Base-by-base conservation (phyloP, 2,888 invertebrate genomes). In the Hermaeophaga mercurialis region DNA sequence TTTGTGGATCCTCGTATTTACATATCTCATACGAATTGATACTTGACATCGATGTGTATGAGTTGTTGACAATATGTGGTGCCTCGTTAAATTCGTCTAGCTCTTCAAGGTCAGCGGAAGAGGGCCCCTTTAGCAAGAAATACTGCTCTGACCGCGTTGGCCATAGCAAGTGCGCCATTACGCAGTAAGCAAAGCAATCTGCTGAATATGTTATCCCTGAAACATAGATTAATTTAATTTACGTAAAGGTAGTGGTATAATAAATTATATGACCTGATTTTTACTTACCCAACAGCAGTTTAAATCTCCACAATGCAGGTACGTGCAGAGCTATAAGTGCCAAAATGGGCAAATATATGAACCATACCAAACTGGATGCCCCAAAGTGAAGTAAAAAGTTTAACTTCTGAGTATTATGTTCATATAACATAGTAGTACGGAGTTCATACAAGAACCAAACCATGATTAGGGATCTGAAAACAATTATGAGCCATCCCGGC, bases 351-450 rank as follows among this genome's bases (percentile, higher is more conserved):
- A 97, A 82, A 78, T 98, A 97, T 66, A 96, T 94, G 75, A 98
- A 96, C 98, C 98, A 98, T 8, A 98, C 97, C 31, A 98, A 83
- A 73, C 96, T 95, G 11, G 96, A 96, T 9, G 97, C 97, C 50
- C 96, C 98, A 77, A 97, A 94, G 76, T 98, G 97, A 45, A 96
- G 84, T 53, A 97, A 84, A 78, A 98, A 98, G 75, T 95, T 91
- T 26, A 96, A 81, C 75, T 96, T 94, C 67, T 88, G 86, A 52
- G 85, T 85, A 73, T 90, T 89, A 74, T 89, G 88, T 73, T 91
- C 91, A 66, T 89, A 87, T 62, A 86, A 82, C 85, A 91, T 90
- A 3, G 92, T 90, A 58, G 84, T 85, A 33, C 91, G 82, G 73
- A 85, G 74, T 72, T 88, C 88, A 52, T 88, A 82, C 22, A 95